A percentile compares a stretch with the other conserved stretches of the same genome.
phyloP scores from a whole-genome alignment of 2,888 invertebrate species.

The Argynnis bischoffii region DNA sequence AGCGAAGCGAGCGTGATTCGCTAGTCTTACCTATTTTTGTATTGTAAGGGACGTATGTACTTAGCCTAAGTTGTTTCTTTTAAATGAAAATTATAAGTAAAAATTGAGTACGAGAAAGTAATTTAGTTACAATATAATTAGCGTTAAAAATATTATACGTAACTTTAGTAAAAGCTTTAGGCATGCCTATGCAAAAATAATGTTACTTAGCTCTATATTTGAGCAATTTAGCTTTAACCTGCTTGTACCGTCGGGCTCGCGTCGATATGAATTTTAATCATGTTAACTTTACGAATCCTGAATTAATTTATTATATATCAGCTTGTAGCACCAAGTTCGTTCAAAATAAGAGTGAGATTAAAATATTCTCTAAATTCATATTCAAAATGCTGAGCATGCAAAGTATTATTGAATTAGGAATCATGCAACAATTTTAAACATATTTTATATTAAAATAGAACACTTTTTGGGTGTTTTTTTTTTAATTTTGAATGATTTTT shows the following conservation, averaged over 20 bases:
- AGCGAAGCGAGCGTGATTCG: too few species aligned
- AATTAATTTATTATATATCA: conserved; percentile 23
- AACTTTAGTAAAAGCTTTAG: background rate
- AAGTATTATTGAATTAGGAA: background rate
- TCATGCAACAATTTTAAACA: background rate
- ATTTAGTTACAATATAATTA: too few species aligned
- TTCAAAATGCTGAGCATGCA: background rate
- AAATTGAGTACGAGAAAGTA: too few species aligned
- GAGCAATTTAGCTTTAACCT: conserved; percentile 19
- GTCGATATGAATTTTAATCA: conserved; percentile 28
- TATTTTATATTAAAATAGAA: too few species aligned
- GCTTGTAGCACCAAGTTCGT: conserved; percentile 6
- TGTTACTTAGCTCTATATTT: background rate
- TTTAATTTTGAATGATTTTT: background rate
- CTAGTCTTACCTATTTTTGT: too few species aligned
- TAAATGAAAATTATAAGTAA: too few species aligned
- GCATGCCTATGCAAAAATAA: conserved; percentile 5
- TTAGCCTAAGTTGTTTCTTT: too few species aligned
- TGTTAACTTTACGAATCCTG: conserved; percentile 22
- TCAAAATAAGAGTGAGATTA: background rate
- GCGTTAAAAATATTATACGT: too few species aligned
- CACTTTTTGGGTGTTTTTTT: background rate
- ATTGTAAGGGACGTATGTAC: too few species aligned
- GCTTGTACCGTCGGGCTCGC: conserved; percentile 17
- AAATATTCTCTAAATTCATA: conserved; percentile 11